Evolutionary conservation across 2,113 vertebrate genomes (phyloP).

Genomic region (Onychostoma macrolepis): DNA sequence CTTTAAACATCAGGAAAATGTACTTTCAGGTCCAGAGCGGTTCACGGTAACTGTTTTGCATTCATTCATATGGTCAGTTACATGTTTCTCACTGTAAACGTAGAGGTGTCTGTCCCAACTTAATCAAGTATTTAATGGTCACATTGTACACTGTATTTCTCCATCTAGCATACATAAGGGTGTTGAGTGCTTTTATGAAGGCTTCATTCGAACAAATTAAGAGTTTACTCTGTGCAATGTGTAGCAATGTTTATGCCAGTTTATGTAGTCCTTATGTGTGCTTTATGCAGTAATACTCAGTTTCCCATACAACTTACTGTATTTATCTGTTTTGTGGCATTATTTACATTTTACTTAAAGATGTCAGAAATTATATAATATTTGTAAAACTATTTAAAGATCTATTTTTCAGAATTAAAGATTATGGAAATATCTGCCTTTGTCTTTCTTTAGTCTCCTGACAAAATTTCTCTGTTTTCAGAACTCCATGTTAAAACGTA

Average conservation of each 20-base stretch:
- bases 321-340: conserved; percentile 63
- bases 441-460: background rate
- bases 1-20: conserved; percentile 19
- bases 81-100: conserved; percentile 48
- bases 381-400: conserved; percentile 81
- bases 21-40: background rate
- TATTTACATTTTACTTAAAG: conserved; percentile 66
- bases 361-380: conserved; percentile 76
- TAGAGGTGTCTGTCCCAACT: conserved; percentile 48
- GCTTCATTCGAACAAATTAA: conserved; percentile 29
- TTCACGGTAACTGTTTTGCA: conserved; percentile 2
- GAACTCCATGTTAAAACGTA: background rate
- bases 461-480: background rate
- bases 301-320: conserved; percentile 48
- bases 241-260: conserved; percentile 46
- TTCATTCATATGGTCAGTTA: conserved; percentile 36
- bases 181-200: conserved; percentile 38
- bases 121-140: conserved; percentile 55
- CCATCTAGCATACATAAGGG: conserved; percentile 53
- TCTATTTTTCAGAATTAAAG: conserved; percentile 79
- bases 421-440: conserved; percentile 46
- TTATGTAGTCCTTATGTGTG: conserved; percentile 52
- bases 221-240: conserved; percentile 36
- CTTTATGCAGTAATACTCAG: conserved; percentile 60
- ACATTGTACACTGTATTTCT: conserved; percentile 56